Evolutionary conservation across 2,113 vertebrate species (phyloP).

Genomic region (Otus sunia): DNA sequence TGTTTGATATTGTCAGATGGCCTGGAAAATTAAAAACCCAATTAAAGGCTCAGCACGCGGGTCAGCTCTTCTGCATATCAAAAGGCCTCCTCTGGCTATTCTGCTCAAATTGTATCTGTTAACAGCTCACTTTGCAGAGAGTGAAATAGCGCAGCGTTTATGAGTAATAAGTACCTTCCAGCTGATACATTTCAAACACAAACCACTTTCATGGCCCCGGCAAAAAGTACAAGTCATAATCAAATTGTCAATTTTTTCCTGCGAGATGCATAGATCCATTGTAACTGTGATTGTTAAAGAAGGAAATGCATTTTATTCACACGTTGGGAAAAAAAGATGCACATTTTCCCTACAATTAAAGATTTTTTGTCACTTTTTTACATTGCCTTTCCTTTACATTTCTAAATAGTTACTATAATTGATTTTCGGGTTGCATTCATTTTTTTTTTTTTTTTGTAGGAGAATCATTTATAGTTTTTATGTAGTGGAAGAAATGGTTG

Average conservation of each 20-base stretch:
- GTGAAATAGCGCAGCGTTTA: slow-evolving; percentile 95
- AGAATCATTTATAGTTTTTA: slow-evolving; percentile 95
- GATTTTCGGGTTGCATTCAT: slow-evolving; percentile 81
- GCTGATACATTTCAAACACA: slow-evolving; percentile 94
- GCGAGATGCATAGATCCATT: slow-evolving; percentile 88
- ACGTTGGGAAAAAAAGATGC: slow-evolving; percentile 82
- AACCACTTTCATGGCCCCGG: slow-evolving; percentile 90
- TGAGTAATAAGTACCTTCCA: slow-evolving; percentile 97
- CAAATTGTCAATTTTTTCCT: slow-evolving; percentile 91
- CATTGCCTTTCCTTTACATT: slow-evolving; percentile 83
- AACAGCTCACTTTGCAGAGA: slow-evolving; percentile 99
- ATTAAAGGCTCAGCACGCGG: slow-evolving; percentile 98
- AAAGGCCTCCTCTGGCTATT: slow-evolving; percentile 99
- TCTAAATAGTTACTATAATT: slow-evolving; percentile 85
- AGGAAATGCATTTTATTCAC: slow-evolving; percentile 91
- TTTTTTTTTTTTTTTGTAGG: slow-evolving; percentile 72
- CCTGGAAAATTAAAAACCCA: slow-evolving; percentile 99
- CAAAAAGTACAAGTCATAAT: slow-evolving; percentile 95
- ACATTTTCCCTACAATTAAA: slow-evolving; percentile 89
- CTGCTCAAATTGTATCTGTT: slow-evolving; percentile 98
- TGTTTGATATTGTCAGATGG: slow-evolving; percentile 99
- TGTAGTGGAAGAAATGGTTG: slow-evolving; percentile 94
- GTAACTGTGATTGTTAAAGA: slow-evolving; percentile 85
- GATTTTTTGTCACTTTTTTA: slow-evolving; percentile 86
- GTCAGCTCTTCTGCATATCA: slow-evolving; percentile 99